These are phyloP conservation scores for Selenia dentaria DNA, from an alignment of 2,888 invertebrate species.

Conservation along the genomic window DNA sequence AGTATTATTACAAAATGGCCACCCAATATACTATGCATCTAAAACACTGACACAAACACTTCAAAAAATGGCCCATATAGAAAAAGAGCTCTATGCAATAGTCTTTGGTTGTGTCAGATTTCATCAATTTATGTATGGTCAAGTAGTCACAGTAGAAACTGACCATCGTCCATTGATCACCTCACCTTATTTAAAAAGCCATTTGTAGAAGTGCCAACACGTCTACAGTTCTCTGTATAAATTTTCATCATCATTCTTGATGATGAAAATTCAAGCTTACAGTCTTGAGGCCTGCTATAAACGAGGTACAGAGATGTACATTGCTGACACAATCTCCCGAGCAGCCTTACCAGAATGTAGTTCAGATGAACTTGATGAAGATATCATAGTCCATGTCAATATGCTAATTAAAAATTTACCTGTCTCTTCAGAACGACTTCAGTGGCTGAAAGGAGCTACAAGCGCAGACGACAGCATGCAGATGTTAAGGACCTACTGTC, in stretches of 20 bases:
- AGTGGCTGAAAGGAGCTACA: no score
- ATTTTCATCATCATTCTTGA: no score
- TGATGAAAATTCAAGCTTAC: conserved; percentile 14
- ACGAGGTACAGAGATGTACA: conserved; percentile 11
- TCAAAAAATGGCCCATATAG: conserved; percentile 35
- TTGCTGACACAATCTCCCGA: conserved; percentile 23
- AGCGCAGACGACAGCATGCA: neutral
- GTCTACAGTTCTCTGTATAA: conserved; percentile 24
- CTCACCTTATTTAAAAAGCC: conserved; percentile 23
- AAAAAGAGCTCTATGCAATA: conserved; percentile 41
- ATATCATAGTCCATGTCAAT: neutral
- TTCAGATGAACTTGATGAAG: neutral
- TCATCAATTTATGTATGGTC: conserved; percentile 28
- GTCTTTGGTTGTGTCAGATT: conserved; percentile 14
- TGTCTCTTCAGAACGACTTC: neutral
- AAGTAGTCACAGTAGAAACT: conserved; percentile 17
- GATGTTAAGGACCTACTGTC: neutral
- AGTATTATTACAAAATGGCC: conserved; percentile 27
- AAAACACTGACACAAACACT: conserved; percentile 5
- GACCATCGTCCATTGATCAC: conserved; percentile 26
- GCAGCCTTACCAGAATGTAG: neutral
- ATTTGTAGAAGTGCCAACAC: conserved; percentile 13
- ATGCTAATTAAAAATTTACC: neutral
- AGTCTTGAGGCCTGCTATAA: conserved; percentile 2
- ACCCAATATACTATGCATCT: conserved; percentile 1